phyloP scores from a whole-genome alignment of 35 echinoderm and acorn worm genomes.

The Amphiura filiformis region DNA sequence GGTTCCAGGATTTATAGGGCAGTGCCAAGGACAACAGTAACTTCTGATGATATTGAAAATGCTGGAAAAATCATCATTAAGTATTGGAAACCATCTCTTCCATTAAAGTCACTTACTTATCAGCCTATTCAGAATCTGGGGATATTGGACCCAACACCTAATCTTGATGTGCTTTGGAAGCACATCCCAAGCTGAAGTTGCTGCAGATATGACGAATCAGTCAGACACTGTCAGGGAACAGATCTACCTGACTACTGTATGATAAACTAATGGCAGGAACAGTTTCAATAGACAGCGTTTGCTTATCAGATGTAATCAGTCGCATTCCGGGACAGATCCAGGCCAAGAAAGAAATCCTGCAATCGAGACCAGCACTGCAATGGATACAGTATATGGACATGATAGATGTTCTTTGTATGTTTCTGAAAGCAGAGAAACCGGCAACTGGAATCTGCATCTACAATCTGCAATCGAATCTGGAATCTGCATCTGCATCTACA shows the following conservation, averaged over 20 bases:
- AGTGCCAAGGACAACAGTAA: slow-evolving; percentile 14
- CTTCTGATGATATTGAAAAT: slow-evolving; percentile 13
- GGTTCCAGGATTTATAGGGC: neutral
- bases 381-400: slow-evolving; percentile 73
- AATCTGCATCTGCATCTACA: slow-evolving; percentile 39
- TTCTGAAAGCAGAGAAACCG: slow-evolving; percentile 15
- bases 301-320: no score
- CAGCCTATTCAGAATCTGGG: neutral
- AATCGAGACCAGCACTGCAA: slow-evolving; percentile 23
- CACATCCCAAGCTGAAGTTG: no score
- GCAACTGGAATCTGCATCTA: no score
- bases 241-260: neutral
- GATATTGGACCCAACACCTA: neutral
- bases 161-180: slow-evolving; percentile 44
- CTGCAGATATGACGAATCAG: no score
- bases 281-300: no score
- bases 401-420: slow-evolving; percentile 37
- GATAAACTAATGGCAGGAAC: neutral
- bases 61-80: slow-evolving; percentile 15
- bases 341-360: neutral
- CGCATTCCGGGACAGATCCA: neutral
- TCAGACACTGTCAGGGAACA: no score
- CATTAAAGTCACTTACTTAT: neutral
- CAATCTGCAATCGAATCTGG: neutral
- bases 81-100: neutral